Base-by-base conservation (phyloP, 2,888 invertebrate species). In the Amblyteles armatorius region DNA sequence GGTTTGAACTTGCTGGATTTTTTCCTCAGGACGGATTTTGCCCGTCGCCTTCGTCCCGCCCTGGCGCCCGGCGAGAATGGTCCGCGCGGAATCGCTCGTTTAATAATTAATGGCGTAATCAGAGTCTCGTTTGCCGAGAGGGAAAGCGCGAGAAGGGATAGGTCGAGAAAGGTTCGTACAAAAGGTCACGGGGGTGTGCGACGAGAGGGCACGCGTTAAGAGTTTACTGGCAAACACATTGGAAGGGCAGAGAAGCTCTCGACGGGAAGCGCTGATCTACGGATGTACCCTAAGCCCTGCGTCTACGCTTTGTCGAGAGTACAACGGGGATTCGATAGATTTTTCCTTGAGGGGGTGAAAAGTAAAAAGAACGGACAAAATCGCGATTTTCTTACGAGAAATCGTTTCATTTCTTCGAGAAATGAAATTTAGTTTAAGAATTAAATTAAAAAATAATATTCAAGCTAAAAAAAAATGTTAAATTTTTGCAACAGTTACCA, bases 101-200 rank as follows among this genome's bases (percentile, higher is more conserved):
- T 92, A 93, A 93, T 93, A 93, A 93, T 93, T 93, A 91, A 93
- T 92, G 89, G 44, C 90, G 91, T 92, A 92, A 93, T 93, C 92
- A 93, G 91, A 88, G 88, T 88, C 90, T 86, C 90, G 89, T 91
- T 91, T 90, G 40, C 40, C 87, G 87, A 85, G 82, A 89, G 87
- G 84, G 89, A 67, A 3, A 55, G 26, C 86, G 88, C 84, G 84
- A 79, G 82, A 87, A 82, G 83, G 87, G 77, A 86, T 83, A 52
- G 68, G 79, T 73, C 81, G 78, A 57, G 74, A 69, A 82, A 76
- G 79, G 63, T 50, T 73, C 88, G 33, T 84, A 88, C 86, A 89
- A 87, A 85, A 88, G 89, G 87, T 87, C 86, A 85, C 86, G 85
- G 26, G 76, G 69, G 67, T 72, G 44, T 72, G 44, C 48, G 60